Evolutionary conservation across 2,888 invertebrate species (phyloP), one percentile per base, ranked within the genome.

Genomic region (Amphiduros pacificus): DNA sequence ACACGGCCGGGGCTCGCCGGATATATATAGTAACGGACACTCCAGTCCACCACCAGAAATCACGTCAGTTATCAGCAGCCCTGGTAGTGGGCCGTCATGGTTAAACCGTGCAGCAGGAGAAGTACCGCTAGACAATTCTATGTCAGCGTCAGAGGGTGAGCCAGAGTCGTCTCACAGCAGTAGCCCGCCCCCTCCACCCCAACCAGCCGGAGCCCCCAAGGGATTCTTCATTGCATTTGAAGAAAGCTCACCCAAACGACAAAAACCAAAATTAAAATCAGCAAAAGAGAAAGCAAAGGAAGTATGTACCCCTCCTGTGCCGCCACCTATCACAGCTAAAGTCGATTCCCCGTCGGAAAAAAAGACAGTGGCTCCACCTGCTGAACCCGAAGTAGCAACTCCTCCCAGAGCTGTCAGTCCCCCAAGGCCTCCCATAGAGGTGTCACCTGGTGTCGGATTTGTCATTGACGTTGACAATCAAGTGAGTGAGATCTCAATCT

Each of bases 181-280:
- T n/a, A 17, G 50, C n/a, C 5, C 53, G 27, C 28, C 53, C 14
- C 6, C 63, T 48, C 6, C 44, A 20, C 36, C 49, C 44, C 51
- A 28, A 6, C 24, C 24, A 6, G 22, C 29, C 14, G 24, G 40
- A n/a, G 44, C n/a, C 6, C 26, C 26, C 27, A n/a, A 77, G 65
- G 84, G 84, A 17, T 96, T 96, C 84, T 95, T 95, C 82, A 93
- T 96, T 77, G 92, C 93, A 55, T 94, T 96, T 80, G 94, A 94
- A 79, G 90, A 91, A 79, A 92, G 92, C 61, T 89, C 78, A 20
- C 80, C 77, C 0, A 76, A 89, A 32, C 65, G 93, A 75, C 92
- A 93, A 20, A 94, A 94, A 82, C 94, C 94, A 1, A 92, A 92
- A 20, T 84, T 94, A 55, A 67, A 61, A 65, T 68, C 48, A 53